phyloP scores from a whole-genome alignment of 1,140 invertebrate genomes.

The Cyclina sinensis region DNA sequence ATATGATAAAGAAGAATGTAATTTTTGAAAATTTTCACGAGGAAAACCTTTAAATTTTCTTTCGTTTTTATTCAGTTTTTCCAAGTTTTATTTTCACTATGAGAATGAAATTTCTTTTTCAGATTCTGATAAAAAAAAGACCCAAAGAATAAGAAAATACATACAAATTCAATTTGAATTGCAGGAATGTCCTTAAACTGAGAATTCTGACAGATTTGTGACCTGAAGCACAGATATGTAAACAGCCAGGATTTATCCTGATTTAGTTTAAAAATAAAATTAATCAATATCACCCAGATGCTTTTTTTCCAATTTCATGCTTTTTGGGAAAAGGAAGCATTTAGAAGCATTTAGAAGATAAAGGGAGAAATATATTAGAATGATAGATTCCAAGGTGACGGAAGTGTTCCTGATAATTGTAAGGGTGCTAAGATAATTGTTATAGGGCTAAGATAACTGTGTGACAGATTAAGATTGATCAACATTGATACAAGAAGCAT shows the following conservation, averaged over 20 bases:
- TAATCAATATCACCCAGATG: slow-evolving; percentile 24
- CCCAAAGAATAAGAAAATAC: no score
- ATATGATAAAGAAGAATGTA: no score
- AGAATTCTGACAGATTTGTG: no score
- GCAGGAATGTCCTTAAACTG: no score
- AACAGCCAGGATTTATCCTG: background rate
- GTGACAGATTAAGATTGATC: slow-evolving; percentile 33
- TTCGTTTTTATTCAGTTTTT: no score
- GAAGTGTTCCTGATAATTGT: slow-evolving; percentile 31
- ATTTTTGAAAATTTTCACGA: no score
- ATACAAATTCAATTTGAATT: no score
- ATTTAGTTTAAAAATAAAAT: background rate
- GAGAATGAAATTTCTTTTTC: no score
- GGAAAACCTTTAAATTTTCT: no score
- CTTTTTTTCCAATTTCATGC: slow-evolving; percentile 55
- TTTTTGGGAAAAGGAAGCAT: slow-evolving; percentile 21
- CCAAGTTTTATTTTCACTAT: no score
- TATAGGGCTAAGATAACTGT: background rate
- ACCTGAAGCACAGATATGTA: background rate
- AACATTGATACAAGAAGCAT: background rate
- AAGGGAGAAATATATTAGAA: slow-evolving; percentile 34
- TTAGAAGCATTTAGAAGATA: slow-evolving; percentile 30
- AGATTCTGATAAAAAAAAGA: no score
- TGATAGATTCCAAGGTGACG: slow-evolving; percentile 31
- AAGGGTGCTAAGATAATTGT: background rate